phyloP scores from a whole-genome alignment of 1,140 invertebrate genomes.

The Pachypeltis micranthus region DNA sequence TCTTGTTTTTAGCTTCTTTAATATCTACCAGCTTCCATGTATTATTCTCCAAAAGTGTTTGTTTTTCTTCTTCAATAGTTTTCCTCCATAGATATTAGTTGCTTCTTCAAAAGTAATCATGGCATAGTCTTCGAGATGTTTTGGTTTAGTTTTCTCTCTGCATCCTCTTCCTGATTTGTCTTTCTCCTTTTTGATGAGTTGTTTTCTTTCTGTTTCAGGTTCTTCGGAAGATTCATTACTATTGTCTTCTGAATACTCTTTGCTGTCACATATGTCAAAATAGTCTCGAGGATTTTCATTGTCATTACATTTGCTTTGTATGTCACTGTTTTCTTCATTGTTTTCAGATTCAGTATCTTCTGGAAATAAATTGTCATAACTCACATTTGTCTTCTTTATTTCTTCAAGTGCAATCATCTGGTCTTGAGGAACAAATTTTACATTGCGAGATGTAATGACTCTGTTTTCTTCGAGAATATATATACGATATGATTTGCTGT shows the following conservation, averaged over 20 bases:
- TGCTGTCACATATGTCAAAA: background rate
- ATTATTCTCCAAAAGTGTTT: constrained; percentile 26
- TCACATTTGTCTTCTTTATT: background rate
- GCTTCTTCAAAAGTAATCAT: no score
- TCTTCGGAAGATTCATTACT: no score
- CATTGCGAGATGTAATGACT: background rate
- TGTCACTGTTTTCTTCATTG: background rate
- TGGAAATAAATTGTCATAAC: background rate
- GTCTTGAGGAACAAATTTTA: background rate
- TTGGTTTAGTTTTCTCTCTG: no score
- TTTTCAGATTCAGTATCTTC: background rate
- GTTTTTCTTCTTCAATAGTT: constrained; percentile 26
- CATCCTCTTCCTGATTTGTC: background rate
- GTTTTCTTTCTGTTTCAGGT: background rate
- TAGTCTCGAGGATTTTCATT: background rate
- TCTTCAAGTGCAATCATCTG: background rate
- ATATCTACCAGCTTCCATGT: constrained; percentile 23
- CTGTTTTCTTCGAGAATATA: background rate
- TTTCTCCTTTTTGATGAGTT: background rate
- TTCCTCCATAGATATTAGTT: no score
- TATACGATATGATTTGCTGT: background rate
- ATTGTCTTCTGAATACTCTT: background rate
- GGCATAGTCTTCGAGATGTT: no score
- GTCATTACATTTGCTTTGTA: background rate
- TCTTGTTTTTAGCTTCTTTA: background rate